Base-by-base conservation (phyloP, 2,113 vertebrate species). In the Geococcyx californianus region DNA sequence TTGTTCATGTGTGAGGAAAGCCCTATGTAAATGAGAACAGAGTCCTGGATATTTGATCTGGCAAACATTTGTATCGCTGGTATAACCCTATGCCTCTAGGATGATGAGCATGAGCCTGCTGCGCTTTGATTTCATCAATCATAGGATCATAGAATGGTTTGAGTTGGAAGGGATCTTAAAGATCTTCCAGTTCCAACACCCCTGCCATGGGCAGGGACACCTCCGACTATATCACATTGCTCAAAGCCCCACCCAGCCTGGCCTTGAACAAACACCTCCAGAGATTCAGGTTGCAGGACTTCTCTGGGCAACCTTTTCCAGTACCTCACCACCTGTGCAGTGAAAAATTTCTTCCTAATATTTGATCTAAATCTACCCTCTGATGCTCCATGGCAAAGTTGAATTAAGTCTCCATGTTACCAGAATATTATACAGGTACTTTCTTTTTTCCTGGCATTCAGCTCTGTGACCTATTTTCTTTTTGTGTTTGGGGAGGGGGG, bases 51-150 rank as follows among this genome's bases (percentile, higher is more conserved):
- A 7, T 19, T 2, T 49, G 52, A 31, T 38, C 15, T 68, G 24
- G 9, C 64, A 49, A 49, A 60, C 0, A 0, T 31, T 84, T 26
- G 11, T 62, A 16, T 49, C 7, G 3, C 21, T 34, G 15, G 4
- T 86, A 38, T 40, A 72, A 66, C 33, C 1, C 9, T 58, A 0
- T 54, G 26, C 12, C 8, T 60, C 14, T n/a, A 23, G 7, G 52
- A 12, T 62, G 80, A 33, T 8, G 21, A 70, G 28, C 4, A 3
- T 33, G 24, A 77, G 3, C 18, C 86, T 84, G 23, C 15, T 74
- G 11, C 25, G 58, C 16, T 66, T 74, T 25, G 16, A 3, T 64
- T 94, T 64, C 56, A 31, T 28, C 40, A n/a, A 24, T 24, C 11
- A 24, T 49, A 24, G 47, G 24, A 49, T 49, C 20, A 49, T 49